Percentiles rank a stretch among this genome's conserved stretches.
These are phyloP conservation scores for Sardina pilchardus DNA, from an alignment of 2,113 vertebrate species.

Conservation along the genomic window DNA sequence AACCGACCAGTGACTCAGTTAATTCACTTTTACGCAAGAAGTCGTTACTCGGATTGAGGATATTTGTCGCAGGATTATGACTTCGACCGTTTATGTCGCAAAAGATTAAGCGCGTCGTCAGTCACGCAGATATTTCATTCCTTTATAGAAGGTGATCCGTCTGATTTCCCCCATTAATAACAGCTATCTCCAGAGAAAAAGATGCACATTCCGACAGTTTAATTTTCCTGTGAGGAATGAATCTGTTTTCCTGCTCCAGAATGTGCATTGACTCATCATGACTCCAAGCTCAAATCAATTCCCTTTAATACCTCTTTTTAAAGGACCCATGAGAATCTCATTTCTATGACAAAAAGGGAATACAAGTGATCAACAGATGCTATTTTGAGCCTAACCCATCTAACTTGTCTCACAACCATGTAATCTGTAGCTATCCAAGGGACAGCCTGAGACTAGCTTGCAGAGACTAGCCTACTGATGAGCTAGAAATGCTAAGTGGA, in stretches of 20 bases:
- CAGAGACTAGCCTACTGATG: not conserved
- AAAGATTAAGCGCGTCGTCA: constrained; percentile 32
- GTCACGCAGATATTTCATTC: constrained; percentile 20
- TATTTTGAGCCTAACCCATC: not conserved
- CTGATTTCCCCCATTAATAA: constrained; percentile 47
- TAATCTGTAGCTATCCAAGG: not conserved
- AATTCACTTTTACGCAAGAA: not conserved
- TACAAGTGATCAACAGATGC: not conserved
- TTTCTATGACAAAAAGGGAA: not conserved
- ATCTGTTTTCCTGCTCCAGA: constrained; percentile 40
- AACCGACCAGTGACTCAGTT: constrained; percentile 16
- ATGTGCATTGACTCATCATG: constrained; percentile 31
- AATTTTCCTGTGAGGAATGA: constrained; percentile 51
- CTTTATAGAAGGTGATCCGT: constrained; percentile 31
- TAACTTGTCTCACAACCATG: not conserved
- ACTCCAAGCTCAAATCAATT: constrained; percentile 29
- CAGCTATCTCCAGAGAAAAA: constrained; percentile 54
- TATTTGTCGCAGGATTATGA: constrained; percentile 33
- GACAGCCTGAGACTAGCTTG: not conserved
- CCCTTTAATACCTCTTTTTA: not conserved
- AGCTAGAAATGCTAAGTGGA: not conserved
- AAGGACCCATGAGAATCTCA: not conserved
- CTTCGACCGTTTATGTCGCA: constrained; percentile 30
- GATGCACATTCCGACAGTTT: constrained; percentile 41
- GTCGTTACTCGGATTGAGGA: not conserved